phyloP scores from a whole-genome alignment of 2,888 invertebrate genomes.

The Pandemis cinnamomeana region DNA sequence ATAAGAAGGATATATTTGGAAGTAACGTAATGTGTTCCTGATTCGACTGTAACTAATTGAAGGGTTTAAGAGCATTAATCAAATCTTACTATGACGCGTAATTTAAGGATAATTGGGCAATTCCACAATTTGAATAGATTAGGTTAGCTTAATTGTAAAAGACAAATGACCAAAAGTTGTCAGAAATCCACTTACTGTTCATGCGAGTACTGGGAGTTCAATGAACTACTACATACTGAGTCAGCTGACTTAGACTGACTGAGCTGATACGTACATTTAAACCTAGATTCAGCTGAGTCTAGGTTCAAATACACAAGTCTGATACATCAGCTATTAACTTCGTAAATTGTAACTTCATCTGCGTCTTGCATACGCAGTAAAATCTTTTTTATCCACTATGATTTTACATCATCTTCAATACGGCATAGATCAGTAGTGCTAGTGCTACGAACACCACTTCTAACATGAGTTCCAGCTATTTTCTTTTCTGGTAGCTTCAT shows the following conservation, averaged over 20 bases:
- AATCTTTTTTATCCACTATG: no score
- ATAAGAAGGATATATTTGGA: background rate
- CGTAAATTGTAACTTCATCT: no score
- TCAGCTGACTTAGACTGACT: no score
- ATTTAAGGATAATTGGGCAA: slow-evolving; percentile 1
- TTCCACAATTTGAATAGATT: background rate
- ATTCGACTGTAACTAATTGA: slow-evolving; percentile 1
- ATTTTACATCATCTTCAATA: no score
- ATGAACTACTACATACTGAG: no score
- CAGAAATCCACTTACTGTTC: background rate
- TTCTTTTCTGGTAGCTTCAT: background rate
- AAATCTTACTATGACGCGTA: background rate
- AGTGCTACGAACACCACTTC: background rate
- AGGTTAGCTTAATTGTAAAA: background rate
- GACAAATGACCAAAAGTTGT: background rate
- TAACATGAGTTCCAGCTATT: background rate
- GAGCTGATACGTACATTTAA: no score
- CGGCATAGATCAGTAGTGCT: background rate
- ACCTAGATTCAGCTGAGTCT: no score
- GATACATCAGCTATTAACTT: no score
- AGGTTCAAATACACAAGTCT: no score
- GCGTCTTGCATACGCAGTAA: no score
- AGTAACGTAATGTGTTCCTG: background rate
- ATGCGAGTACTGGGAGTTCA: background rate
- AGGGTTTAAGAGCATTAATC: background rate